These are phyloP conservation scores for Sturnus vulgaris DNA, from an alignment of 2,113 vertebrate genomes.

Conservation along the genomic window DNA sequence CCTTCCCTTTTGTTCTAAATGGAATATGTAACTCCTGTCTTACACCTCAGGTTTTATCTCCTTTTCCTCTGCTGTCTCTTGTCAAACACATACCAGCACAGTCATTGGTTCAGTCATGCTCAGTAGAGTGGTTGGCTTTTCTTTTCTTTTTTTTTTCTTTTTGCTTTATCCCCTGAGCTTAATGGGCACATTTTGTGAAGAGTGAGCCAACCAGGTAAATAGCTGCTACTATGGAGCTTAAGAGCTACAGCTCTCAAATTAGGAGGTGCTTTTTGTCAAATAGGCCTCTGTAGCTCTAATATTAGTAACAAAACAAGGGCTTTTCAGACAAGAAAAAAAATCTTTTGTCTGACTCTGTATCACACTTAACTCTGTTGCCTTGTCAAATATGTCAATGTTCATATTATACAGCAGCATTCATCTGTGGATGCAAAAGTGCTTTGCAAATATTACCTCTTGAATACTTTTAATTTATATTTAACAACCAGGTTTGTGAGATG, in stretches of 20 bases:
- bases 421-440: slow-evolving; percentile 45
- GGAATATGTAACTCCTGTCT: neutral
- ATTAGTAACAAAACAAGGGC: slow-evolving; percentile 68
- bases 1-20: neutral
- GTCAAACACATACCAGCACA: slow-evolving; percentile 50
- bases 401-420: slow-evolving; percentile 43
- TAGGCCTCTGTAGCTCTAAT: slow-evolving; percentile 61
- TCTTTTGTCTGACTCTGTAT: slow-evolving; percentile 61
- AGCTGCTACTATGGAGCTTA: slow-evolving; percentile 67
- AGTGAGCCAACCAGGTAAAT: slow-evolving; percentile 68
- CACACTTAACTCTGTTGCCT: slow-evolving; percentile 63
- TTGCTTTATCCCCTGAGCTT: slow-evolving; percentile 45
- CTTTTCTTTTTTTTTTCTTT: neutral
- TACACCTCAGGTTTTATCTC: neutral
- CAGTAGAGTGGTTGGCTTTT: neutral
- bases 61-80: slow-evolving; percentile 16
- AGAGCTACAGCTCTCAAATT: slow-evolving; percentile 66
- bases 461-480: slow-evolving; percentile 56
- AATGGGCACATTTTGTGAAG: slow-evolving; percentile 65
- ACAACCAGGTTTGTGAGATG: slow-evolving; percentile 19
- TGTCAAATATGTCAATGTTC: slow-evolving; percentile 64
- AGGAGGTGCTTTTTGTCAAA: slow-evolving; percentile 68
- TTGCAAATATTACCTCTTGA: slow-evolving; percentile 41
- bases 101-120: slow-evolving; percentile 30
- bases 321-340: slow-evolving; percentile 64